Base-by-base conservation (phyloP, 2,113 vertebrate genomes). In the Percopsis transmontana region DNA sequence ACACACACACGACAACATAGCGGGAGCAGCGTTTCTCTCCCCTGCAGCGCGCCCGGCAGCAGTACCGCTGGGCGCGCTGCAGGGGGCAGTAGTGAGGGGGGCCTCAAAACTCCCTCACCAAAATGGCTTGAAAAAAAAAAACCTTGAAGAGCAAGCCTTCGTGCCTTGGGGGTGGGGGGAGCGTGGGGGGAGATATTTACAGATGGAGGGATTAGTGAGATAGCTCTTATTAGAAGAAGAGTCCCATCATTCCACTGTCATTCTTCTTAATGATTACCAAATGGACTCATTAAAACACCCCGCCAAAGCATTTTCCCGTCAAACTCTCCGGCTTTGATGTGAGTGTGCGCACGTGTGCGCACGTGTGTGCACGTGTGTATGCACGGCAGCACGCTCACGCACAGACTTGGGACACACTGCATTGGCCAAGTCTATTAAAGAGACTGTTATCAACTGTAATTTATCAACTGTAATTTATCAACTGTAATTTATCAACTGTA, bases 381-480 rank as follows among this genome's bases (percentile, higher is more conserved):
- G 27, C 54, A 56, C 27, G 13, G 12, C 13, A 15, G 15, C 45
- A 42, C 16, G 47, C 42, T 12, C 58, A 40, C 5, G 39, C 33
- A 72, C 14, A 73, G 16, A 52, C 64, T 42, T 54, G 54, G 72
- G n/a, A 60, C 59, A 50, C 39, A 53, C 21, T 20, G 27, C 24
- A 9, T 10, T 53, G 68, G 51, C 74, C 50, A 42, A 58, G 47
- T 62, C 77, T 66, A 59, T 62, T 68, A 54, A 83, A 74, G 54
- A 62, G 10, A 66, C 55, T 72, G 71, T 79, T 74, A 75, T 82
- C 69, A 81, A 71, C 72, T 70, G 67, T 67, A 72, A 82, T 86
- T 82, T 66, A 80, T 80, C 68, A 70, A 68, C 73, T 83, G n/a
- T n/a, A n/a, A n/a, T n/a, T n/a, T n/a, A 71, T 76, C 60, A 74